Evolutionary conservation across 2,888 invertebrate genomes (phyloP).

Genomic region (Adineta ricciae): DNA sequence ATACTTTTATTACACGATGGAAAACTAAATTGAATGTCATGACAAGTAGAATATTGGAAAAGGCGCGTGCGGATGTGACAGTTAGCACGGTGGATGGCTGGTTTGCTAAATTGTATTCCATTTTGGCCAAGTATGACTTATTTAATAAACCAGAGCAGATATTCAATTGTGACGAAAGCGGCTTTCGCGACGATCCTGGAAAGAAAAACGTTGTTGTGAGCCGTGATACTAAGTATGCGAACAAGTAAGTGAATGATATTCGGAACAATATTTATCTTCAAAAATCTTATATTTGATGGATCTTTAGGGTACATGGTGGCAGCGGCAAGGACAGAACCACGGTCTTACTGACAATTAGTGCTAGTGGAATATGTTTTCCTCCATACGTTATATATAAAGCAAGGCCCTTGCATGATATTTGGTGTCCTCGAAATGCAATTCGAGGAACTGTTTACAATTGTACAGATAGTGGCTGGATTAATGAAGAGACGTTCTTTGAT

Average conservation of each 20-base stretch:
- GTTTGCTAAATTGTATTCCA: neutral
- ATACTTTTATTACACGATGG: neutral
- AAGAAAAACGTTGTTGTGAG: neutral
- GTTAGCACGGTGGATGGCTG: neutral
- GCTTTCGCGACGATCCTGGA: neutral
- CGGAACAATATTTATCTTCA: neutral
- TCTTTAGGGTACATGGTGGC: no score
- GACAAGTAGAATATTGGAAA: neutral
- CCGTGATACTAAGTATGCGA: neutral
- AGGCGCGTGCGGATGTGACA: neutral
- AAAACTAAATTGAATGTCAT: neutral
- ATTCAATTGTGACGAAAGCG: neutral
- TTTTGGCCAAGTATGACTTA: neutral
- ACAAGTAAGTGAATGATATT: neutral
- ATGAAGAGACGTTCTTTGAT: conserved; percentile 29
- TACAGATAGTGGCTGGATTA: conserved; percentile 27
- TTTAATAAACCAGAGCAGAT: neutral
- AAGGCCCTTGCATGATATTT: conserved; percentile 71
- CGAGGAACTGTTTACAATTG: neutral
- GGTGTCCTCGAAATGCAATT: neutral
- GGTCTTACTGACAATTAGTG: no score
- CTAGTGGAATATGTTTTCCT: conserved; percentile 43
- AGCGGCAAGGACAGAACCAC: no score
- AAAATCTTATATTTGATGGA: no score
- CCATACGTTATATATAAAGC: conserved; percentile 72